phyloP scores from a whole-genome alignment of 1,140 invertebrate species.

The Vanessa atalanta region DNA sequence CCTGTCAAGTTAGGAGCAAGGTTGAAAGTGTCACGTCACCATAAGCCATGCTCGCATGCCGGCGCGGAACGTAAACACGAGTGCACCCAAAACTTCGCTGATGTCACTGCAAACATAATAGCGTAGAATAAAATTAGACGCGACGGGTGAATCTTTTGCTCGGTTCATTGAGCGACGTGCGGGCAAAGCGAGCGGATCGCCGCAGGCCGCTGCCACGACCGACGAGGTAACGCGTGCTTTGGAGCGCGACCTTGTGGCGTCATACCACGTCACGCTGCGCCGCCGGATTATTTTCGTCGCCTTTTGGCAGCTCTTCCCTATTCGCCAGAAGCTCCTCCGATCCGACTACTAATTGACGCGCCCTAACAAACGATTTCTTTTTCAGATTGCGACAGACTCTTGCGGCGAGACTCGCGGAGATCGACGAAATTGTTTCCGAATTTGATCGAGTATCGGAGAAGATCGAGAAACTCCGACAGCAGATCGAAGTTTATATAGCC shows the following conservation, averaged over 20 bases:
- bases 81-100: conserved; percentile 73
- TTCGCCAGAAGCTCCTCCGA: conserved; percentile 47
- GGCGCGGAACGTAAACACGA: conserved; percentile 74
- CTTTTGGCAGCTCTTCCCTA: conserved; percentile 67
- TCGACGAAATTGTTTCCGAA: conserved; percentile 75
- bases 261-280: conserved; percentile 62
- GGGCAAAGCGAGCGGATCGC: conserved; percentile 74
- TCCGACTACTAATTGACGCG: conserved; percentile 42
- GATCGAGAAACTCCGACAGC: conserved; percentile 84
- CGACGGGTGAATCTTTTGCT: conserved; percentile 59
- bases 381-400: conserved; percentile 78
- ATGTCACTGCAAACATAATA: conserved; percentile 77
- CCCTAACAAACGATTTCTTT: conserved; percentile 56
- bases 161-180: conserved; percentile 78
- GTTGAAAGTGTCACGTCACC: conserved; percentile 57
- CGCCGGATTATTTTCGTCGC: conserved; percentile 74
- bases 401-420: conserved; percentile 77
- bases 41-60: conserved; percentile 51
- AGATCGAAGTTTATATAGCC: conserved; percentile 83
- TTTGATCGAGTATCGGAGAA: conserved; percentile 82
- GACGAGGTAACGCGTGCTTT: conserved; percentile 60
- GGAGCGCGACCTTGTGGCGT: conserved; percentile 71
- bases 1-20: conserved; percentile 50
- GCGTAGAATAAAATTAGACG: conserved; percentile 73
- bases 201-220: conserved; percentile 73